Percentiles rank a stretch among this genome's conserved stretches.
phyloP scores from a whole-genome alignment of 2,113 vertebrate species.

The Laterallus jamaicensis region DNA sequence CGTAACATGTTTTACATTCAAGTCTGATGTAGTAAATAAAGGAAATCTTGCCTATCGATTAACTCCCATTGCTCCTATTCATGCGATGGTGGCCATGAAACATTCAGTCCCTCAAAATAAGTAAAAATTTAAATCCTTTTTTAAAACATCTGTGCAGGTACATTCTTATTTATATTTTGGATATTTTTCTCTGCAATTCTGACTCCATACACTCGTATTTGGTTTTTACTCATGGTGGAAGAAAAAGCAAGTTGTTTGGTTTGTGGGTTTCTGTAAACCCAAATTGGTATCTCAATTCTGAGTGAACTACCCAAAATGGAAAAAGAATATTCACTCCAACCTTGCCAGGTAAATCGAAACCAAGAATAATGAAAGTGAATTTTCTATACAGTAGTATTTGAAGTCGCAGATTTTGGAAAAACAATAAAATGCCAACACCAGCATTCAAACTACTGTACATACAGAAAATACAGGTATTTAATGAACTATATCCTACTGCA shows the following conservation, averaged over 20 bases:
- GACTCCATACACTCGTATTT: neutral
- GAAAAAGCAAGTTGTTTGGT: neutral
- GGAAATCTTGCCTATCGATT: neutral
- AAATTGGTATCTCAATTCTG: neutral
- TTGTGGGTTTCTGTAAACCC: fast-evolving
- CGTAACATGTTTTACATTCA: neutral
- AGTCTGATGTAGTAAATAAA: neutral
- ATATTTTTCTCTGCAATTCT: neutral
- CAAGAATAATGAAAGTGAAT: neutral
- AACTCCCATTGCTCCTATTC: neutral
- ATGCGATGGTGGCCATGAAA: neutral
- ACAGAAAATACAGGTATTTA: neutral
- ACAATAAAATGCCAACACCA: neutral
- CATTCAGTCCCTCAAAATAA: neutral
- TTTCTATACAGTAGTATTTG: neutral
- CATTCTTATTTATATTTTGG: neutral
- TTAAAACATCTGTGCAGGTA: neutral
- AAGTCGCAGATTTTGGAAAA: neutral
- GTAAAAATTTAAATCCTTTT: neutral
- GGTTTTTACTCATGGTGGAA: neutral
- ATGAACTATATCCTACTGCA: neutral
- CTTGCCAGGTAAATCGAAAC: neutral
- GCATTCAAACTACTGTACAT: neutral
- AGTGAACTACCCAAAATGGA: neutral
- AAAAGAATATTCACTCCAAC: neutral